A percentile compares a stretch with the other conserved stretches of the same genome.
These are phyloP conservation scores for Telenomus remus DNA, from an alignment of 1,140 invertebrate genomes.

Conservation along the genomic window DNA sequence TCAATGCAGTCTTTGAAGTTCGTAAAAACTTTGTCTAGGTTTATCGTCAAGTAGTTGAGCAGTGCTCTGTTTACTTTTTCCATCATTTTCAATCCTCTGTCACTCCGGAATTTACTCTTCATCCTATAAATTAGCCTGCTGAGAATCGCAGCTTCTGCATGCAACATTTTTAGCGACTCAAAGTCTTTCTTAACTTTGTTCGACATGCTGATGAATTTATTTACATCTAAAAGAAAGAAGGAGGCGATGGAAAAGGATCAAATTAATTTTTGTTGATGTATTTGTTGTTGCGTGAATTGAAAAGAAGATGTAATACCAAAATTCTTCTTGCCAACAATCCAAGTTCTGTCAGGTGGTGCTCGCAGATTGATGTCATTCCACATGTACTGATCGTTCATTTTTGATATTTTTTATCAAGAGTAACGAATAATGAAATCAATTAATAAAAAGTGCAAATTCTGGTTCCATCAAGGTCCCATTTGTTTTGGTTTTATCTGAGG, in stretches of 20 bases:
- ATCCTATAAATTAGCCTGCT: constrained; percentile 78
- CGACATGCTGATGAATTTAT: constrained; percentile 40
- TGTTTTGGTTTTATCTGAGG: no score
- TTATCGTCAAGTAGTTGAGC: constrained; percentile 75
- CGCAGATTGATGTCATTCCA: constrained; percentile 67
- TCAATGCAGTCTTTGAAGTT: constrained; percentile 70
- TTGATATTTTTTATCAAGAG: no score
- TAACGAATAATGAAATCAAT: no score
- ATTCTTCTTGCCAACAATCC: constrained; percentile 39
- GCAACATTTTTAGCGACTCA: constrained; percentile 73
- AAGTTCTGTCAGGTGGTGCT: constrained; percentile 62
- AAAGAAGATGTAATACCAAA: constrained; percentile 55
- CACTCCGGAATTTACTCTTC: constrained; percentile 78
- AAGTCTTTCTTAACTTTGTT: constrained; percentile 69
- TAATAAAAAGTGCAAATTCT: no score
- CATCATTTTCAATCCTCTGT: constrained; percentile 78
- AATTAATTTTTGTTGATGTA: no score
- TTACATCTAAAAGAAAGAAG: constrained; percentile 53
- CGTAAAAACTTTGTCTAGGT: constrained; percentile 66
- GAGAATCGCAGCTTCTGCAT: constrained; percentile 76
- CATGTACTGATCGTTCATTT: background rate
- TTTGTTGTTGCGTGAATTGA: background rate
- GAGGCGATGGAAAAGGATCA: no score
- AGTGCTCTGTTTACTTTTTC: constrained; percentile 77
- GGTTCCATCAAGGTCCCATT: no score